Evolutionary conservation across 2,113 vertebrate genomes (phyloP).

Genomic region (Labeo catla): DNA sequence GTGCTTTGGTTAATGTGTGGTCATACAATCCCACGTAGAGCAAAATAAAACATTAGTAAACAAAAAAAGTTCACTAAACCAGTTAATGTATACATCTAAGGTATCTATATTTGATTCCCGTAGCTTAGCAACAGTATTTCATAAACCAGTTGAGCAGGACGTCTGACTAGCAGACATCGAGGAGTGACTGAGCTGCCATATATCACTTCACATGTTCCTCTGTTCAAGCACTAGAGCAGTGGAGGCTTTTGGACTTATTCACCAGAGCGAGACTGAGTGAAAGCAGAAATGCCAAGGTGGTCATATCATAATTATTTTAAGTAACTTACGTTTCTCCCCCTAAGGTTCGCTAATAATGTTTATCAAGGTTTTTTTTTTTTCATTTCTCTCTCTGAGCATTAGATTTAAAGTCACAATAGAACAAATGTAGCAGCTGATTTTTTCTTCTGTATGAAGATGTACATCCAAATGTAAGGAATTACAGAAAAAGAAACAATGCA

Average conservation of each 20-base stretch:
- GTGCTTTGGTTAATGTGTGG: not conserved
- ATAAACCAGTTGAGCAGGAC: conserved; percentile 28
- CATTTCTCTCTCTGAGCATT: not conserved
- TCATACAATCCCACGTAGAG: not conserved
- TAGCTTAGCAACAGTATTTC: conserved; percentile 34
- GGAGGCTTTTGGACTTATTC: not conserved
- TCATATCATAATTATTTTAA: not conserved
- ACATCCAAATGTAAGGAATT: no score
- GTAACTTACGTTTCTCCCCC: not conserved
- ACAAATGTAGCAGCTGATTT: not conserved
- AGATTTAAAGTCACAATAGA: not conserved
- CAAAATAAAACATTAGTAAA: not conserved
- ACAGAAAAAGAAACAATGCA: no score
- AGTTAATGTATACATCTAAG: not conserved
- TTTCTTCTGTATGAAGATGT: no score
- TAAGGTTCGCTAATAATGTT: not conserved
- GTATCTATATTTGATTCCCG: not conserved
- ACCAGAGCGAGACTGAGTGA: not conserved
- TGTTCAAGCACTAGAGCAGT: not conserved
- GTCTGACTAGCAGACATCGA: conserved; percentile 24
- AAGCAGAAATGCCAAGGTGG: not conserved
- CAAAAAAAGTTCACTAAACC: not conserved
- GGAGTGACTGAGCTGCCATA: not conserved
- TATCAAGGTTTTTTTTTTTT: not conserved
- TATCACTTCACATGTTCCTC: conserved; percentile 25